Conservation (phyloP, 2,888 invertebrate species). For the Brachycybe producta region DNA sequence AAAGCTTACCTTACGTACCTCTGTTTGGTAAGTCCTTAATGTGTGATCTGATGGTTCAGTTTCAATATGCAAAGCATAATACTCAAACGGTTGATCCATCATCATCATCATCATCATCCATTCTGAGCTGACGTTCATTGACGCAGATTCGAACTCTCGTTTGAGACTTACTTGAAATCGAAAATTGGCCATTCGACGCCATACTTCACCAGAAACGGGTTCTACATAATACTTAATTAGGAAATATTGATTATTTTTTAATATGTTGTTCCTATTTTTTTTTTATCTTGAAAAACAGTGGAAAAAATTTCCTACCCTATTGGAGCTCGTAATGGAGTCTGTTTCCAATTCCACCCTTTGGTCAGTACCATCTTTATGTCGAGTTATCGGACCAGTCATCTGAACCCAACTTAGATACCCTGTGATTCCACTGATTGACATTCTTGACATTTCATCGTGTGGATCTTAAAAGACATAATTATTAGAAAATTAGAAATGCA, state of each 20-base stretch:
- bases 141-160: background rate
- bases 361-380: no score
- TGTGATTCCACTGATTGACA: background rate
- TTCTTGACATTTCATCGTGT: no score
- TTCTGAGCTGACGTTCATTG: background rate
- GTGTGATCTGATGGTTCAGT: background rate
- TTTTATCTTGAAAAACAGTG: no score
- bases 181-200: background rate
- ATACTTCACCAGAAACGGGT: background rate
- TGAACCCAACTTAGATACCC: conserved; percentile 1
- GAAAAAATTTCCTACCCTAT: background rate
- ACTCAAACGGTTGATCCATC: background rate
- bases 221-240: background rate
- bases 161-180: background rate
- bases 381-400: background rate
- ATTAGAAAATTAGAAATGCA: no score
- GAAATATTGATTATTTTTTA: no score
- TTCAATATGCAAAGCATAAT: background rate
- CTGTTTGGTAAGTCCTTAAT: background rate
- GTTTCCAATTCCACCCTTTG: background rate
- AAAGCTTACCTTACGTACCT: background rate
- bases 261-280: no score
- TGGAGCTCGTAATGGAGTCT: background rate
- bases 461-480: no score
- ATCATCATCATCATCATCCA: no score